Conservation (phyloP, 2,113 vertebrate genomes). For the Prionailurus viverrinus region DNA sequence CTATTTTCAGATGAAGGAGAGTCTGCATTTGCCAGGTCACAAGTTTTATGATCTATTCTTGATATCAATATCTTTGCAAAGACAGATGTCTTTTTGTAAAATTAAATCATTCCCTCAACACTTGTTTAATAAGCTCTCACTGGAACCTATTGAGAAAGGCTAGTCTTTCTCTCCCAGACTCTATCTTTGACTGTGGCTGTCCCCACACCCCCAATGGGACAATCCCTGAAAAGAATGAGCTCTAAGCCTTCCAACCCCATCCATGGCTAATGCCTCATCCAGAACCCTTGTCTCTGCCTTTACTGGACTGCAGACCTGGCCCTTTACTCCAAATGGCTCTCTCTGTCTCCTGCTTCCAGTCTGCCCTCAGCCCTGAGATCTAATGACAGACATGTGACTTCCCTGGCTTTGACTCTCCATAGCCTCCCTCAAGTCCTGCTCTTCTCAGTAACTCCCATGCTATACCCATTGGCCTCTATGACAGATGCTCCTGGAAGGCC, state of each 20-base stretch:
- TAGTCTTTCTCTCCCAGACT: not conserved
- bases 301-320: not conserved
- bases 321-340: not conserved
- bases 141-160: not conserved
- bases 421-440: not conserved
- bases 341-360: not conserved
- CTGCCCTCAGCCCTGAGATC: not conserved
- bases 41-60: not conserved
- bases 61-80: not conserved
- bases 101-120: not conserved
- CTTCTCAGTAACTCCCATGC: not conserved
- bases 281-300: not conserved
- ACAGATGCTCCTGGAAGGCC: not conserved
- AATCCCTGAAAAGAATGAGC: not conserved
- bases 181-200: not conserved
- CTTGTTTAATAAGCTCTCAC: not conserved
- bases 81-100: not conserved
- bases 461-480: not conserved
- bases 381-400: not conserved
- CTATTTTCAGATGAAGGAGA: not conserved
- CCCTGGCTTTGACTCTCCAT: not conserved
- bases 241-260: not conserved
- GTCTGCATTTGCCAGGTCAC: not conserved
- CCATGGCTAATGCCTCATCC: not conserved
- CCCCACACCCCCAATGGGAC: not conserved